Percentiles rank a stretch among this genome's conserved stretches.
These are phyloP conservation scores for Fringilla coelebs DNA, from an alignment of 2,797 vertebrate species.

Conservation along the genomic window DNA sequence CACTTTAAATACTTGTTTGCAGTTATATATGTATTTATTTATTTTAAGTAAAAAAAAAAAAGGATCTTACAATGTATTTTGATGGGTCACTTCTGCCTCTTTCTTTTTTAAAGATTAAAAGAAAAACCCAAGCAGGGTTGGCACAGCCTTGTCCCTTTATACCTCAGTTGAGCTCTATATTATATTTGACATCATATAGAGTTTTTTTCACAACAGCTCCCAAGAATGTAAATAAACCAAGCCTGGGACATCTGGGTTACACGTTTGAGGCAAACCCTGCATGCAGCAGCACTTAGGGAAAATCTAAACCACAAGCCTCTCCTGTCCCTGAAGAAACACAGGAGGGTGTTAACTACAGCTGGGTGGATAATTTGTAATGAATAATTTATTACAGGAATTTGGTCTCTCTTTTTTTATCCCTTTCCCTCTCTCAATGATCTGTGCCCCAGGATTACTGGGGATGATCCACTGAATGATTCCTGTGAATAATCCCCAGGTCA, in stretches of 20 bases:
- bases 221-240: conserved; percentile 90
- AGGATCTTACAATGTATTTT: not conserved
- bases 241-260: conserved; percentile 89
- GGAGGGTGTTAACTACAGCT: conserved; percentile 64
- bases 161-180: conserved; percentile 40
- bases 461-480: not conserved
- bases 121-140: not conserved
- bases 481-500: not conserved
- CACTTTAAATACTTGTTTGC: not conserved
- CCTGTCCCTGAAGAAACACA: conserved; percentile 48
- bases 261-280: conserved; percentile 74
- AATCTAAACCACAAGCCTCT: conserved; percentile 51
- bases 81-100: not conserved
- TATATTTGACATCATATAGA: conserved; percentile 74
- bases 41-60: not conserved
- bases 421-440: not conserved
- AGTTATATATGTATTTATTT: not conserved
- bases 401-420: too few species aligned
- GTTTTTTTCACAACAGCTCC: conserved; percentile 65
- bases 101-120: not conserved
- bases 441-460: not conserved
- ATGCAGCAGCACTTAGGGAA: conserved; percentile 52
- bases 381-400: conserved; percentile 42
- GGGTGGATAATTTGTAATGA: conserved; percentile 55
- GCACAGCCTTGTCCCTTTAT: conserved; percentile 16